Conservation (phyloP, 2,888 invertebrate species). For the Stramonita haemastoma region DNA sequence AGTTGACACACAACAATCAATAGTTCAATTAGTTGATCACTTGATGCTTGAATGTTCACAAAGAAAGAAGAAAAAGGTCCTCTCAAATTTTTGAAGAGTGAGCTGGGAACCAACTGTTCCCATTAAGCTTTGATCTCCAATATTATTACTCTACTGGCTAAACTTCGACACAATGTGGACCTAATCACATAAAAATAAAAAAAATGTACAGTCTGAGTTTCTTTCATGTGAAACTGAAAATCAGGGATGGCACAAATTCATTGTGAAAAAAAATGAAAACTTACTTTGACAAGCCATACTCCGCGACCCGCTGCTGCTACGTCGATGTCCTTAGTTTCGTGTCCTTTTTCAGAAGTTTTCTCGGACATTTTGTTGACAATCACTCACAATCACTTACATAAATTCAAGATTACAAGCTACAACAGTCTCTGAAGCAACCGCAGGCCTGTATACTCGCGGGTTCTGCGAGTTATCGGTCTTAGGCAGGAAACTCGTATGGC, state of each 20-base stretch:
- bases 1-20: too few relatives aligned
- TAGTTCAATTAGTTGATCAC: not conserved
- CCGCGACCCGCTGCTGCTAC: slow-evolving; percentile 92
- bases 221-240: not conserved
- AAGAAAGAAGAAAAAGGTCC: too few relatives aligned
- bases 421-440: too few relatives aligned
- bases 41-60: not conserved
- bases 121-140: not conserved
- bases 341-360: slow-evolving; percentile 60
- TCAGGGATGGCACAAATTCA: not conserved
- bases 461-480: too few relatives aligned
- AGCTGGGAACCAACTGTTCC: not conserved
- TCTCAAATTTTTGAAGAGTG: not conserved
- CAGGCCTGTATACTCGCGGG: too few relatives aligned
- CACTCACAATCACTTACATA: too few relatives aligned
- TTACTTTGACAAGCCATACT: slow-evolving; percentile 94
- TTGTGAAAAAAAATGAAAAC: slow-evolving; percentile 35
- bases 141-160: not conserved
- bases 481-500: too few relatives aligned
- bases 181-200: not conserved
- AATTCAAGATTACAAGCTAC: too few relatives aligned
- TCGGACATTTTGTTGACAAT: too few relatives aligned
- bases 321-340: slow-evolving; percentile 81
- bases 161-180: not conserved
- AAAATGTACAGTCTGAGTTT: not conserved